Percentiles rank a stretch among this genome's conserved stretches.
phyloP scores from a whole-genome alignment of 2,113 vertebrate species.

The Peromyscus californicus region DNA sequence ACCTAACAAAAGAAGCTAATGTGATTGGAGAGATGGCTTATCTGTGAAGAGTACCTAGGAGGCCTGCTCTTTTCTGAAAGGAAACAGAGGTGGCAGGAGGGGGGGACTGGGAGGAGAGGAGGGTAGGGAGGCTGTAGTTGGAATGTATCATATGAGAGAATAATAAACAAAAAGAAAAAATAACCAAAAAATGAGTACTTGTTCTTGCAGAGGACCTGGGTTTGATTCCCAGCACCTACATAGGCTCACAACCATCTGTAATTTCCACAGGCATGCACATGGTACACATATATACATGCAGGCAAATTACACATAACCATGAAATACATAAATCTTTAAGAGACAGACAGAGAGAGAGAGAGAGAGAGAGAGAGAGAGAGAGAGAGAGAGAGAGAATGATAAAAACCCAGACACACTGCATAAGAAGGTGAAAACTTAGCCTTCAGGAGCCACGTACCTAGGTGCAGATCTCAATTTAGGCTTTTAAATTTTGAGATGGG shows the following conservation, averaged over 20 bases:
- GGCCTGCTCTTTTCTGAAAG: not conserved
- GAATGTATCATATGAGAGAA: not conserved
- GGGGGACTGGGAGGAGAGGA: not conserved
- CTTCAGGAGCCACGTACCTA: not conserved
- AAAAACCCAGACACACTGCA: not conserved
- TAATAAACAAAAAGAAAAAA: not conserved
- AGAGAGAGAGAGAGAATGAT: not conserved
- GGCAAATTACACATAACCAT: not conserved
- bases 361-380: no score
- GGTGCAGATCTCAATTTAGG: not conserved
- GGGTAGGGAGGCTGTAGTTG: not conserved
- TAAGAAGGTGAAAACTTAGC: not conserved
- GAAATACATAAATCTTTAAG: not conserved
- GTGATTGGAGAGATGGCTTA: not conserved
- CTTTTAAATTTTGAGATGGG: not conserved
- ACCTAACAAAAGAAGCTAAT: not conserved
- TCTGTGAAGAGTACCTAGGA: not conserved
- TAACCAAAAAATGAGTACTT: not conserved
- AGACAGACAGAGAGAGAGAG: no score
- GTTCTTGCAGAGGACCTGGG: not conserved
- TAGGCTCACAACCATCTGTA: not conserved
- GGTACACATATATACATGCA: not conserved
- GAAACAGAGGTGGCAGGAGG: not conserved
- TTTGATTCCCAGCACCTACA: not conserved
- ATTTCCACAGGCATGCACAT: not conserved